Percentiles rank a stretch among this genome's conserved stretches.
phyloP scores from a whole-genome alignment of 2,113 vertebrate species.

The Electrona antarctica region DNA sequence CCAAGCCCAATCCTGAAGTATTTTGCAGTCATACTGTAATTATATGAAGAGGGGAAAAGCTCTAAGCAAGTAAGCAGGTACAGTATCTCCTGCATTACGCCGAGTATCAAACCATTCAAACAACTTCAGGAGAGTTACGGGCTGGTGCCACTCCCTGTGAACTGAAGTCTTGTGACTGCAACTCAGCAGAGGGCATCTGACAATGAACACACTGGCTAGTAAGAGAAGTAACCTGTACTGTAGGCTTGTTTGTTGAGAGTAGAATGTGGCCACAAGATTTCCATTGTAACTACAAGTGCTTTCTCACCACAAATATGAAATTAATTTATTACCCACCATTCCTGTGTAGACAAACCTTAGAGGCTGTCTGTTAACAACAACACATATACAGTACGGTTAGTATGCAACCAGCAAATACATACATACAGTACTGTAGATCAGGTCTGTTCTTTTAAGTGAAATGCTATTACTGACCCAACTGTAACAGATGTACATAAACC shows the following conservation, averaged over 20 bases:
- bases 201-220: conserved; percentile 28
- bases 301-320: conserved; percentile 21
- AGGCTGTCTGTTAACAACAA: background rate
- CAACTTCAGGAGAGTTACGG: background rate
- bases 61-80: background rate
- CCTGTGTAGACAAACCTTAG: background rate
- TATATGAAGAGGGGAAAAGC: background rate
- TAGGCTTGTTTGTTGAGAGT: background rate
- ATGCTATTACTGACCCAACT: too few species aligned
- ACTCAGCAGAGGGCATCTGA: conserved; percentile 22
- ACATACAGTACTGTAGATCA: too few species aligned
- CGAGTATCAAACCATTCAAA: background rate
- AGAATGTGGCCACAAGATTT: conserved; percentile 20
- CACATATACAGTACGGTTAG: background rate
- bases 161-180: conserved; percentile 32
- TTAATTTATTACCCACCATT: background rate
- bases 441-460: too few species aligned
- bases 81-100: background rate
- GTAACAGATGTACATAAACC: too few species aligned
- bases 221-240: conserved; percentile 23
- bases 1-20: background rate
- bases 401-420: too few species aligned
- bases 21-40: background rate
- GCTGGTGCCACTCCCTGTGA: conserved; percentile 12
- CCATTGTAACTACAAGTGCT: conserved; percentile 4